These are phyloP conservation scores for Neocrepidodera transversa DNA, from an alignment of 2,888 invertebrate species.

Conservation along the genomic window DNA sequence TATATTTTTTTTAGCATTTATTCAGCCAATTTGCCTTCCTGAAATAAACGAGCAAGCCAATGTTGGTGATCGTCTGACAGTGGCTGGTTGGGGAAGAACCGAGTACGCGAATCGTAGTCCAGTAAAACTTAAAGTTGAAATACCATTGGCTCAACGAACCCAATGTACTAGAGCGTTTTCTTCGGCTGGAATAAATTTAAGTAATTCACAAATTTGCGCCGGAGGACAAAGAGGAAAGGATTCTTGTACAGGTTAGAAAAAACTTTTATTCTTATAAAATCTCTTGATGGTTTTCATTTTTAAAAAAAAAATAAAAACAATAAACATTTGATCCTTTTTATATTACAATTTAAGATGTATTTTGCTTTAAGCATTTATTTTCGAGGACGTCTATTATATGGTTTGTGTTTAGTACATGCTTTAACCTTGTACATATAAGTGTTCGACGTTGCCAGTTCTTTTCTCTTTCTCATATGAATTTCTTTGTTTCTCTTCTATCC, in stretches of 20 bases:
- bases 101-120: constrained; percentile 47
- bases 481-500: too few relatives aligned
- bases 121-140: constrained; percentile 68
- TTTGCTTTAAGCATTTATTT: too few relatives aligned
- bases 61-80: constrained; percentile 49
- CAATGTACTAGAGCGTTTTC: constrained; percentile 59
- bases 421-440: too few relatives aligned
- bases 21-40: constrained; percentile 56
- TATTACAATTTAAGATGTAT: too few relatives aligned
- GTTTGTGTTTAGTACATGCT: too few relatives aligned
- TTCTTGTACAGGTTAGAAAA: constrained; percentile 67
- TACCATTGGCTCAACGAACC: constrained; percentile 65
- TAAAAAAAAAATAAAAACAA: too few relatives aligned
- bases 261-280: too few relatives aligned
- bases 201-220: constrained; percentile 52
- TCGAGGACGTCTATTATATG: too few relatives aligned
- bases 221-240: constrained; percentile 65
- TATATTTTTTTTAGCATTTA: constrained; percentile 45
- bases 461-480: too few relatives aligned
- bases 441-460: too few relatives aligned
- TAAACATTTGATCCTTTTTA: too few relatives aligned
- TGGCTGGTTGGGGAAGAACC: constrained; percentile 59
- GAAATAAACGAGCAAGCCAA: constrained; percentile 43
- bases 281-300: too few relatives aligned
- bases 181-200: constrained; percentile 43